Evolutionary conservation across 2,888 invertebrate species (phyloP).

Genomic region (Parnassius glacialis): DNA sequence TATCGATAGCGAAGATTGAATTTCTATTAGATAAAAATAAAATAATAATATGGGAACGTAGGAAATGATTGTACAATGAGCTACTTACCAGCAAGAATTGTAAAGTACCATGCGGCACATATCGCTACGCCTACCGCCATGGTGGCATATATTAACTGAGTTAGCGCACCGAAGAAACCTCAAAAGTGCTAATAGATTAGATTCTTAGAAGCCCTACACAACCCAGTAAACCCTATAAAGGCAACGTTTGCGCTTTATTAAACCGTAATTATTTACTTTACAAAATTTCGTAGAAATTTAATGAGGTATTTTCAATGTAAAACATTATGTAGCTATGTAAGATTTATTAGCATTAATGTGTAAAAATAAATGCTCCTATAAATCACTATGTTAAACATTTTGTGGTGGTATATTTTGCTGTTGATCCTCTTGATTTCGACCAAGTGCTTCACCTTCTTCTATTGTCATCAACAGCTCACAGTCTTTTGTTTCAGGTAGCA

Average conservation of each 20-base stretch:
- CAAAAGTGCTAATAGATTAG: slow-evolving; percentile 34
- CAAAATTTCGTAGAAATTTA: no score
- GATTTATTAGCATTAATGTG: background rate
- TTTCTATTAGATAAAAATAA: no score
- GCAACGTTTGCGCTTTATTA: slow-evolving; percentile 1
- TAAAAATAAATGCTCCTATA: background rate
- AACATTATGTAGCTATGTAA: no score
- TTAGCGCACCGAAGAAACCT: slow-evolving; percentile 53
- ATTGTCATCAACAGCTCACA: slow-evolving; percentile 87
- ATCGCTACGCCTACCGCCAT: slow-evolving; percentile 66
- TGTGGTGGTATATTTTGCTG: slow-evolving; percentile 7
- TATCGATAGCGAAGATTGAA: no score
- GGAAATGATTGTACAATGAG: background rate
- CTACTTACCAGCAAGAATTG: slow-evolving; percentile 65
- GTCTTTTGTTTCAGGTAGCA: slow-evolving; percentile 89
- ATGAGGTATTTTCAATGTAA: no score
- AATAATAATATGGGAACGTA: no score
- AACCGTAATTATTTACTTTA: background rate
- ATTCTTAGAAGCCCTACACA: slow-evolving; percentile 60
- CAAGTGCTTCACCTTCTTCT: slow-evolving; percentile 85
- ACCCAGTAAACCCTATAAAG: slow-evolving; percentile 29
- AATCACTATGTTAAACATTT: slow-evolving; percentile 13
- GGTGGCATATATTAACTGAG: slow-evolving; percentile 47
- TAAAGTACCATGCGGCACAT: slow-evolving; percentile 70
- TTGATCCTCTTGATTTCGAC: slow-evolving; percentile 31